Conservation (phyloP, 2,797 vertebrate species). For the Semaprochilodus insignis region DNA sequence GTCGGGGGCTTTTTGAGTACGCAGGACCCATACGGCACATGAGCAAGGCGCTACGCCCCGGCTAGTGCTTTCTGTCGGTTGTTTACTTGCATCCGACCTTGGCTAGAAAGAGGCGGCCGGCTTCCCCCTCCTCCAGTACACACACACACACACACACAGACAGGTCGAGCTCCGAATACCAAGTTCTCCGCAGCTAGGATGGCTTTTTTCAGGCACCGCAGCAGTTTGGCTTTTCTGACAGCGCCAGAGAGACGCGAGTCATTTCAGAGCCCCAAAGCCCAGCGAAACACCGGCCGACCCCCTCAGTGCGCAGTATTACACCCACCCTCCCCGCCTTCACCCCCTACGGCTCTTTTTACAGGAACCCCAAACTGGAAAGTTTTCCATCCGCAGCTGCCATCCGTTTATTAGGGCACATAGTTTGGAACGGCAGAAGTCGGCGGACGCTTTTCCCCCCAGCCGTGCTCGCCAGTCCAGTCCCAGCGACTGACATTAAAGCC, state of each 20-base stretch:
- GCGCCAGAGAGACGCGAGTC: conserved; percentile 75
- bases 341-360: conserved; percentile 61
- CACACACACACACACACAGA: conserved; percentile 47
- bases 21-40: conserved; percentile 81
- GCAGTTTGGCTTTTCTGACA: conserved; percentile 74
- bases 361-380: conserved; percentile 74
- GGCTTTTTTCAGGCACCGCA: conserved; percentile 71
- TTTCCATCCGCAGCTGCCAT: conserved; percentile 75
- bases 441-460: conserved; percentile 62
- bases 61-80: conserved; percentile 68
- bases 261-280: conserved; percentile 67
- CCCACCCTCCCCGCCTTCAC: neutral
- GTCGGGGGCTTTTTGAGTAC: conserved; percentile 76
- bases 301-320: conserved; percentile 68
- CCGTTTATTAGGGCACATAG: conserved; percentile 71
- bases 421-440: conserved; percentile 72
- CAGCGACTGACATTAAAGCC: conserved; percentile 72
- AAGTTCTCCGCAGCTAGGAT: conserved; percentile 74
- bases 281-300: conserved; percentile 60
- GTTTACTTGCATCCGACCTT: conserved; percentile 73
- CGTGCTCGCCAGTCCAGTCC: conserved; percentile 70
- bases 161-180: conserved; percentile 70
- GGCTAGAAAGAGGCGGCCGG: conserved; percentile 72
- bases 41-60: conserved; percentile 73
- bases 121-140: conserved; percentile 42